These are phyloP conservation scores for Scrobipalpa costella DNA, from an alignment of 2,888 invertebrate species.

Conservation along the genomic window DNA sequence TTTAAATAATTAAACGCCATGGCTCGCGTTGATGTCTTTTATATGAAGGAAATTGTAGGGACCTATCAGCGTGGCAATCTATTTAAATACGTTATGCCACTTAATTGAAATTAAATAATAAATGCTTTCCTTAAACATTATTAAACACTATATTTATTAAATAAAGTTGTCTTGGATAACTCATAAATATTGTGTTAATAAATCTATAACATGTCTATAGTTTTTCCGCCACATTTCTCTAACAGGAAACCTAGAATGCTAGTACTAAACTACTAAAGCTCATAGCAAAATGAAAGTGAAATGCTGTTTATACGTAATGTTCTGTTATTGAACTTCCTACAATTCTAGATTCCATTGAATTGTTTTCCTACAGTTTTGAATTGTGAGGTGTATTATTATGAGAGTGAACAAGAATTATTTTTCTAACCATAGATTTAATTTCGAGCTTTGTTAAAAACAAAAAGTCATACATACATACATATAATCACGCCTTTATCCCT, in stretches of 20 bases:
- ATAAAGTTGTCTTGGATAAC: no score
- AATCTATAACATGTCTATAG: conserved; percentile 1
- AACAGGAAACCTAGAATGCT: conserved; percentile 1
- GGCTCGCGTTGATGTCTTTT: conserved; percentile 2
- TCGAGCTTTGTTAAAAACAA: no score
- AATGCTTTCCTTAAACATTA: no score
- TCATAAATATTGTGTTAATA: no score
- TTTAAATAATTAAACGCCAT: background rate
- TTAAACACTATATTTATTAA: no score
- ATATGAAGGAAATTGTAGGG: background rate
- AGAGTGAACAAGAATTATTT: no score
- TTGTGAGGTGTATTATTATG: background rate
- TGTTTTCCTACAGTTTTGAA: background rate
- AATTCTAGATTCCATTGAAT: background rate
- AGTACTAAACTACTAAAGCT: background rate
- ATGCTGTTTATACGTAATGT: background rate
- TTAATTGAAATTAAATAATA: no score
- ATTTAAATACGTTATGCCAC: no score
- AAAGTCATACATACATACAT: no score
- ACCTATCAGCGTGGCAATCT: no score
- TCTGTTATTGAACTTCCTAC: background rate
- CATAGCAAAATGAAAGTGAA: conserved; percentile 4
- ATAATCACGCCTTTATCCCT: no score
- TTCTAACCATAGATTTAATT: no score
- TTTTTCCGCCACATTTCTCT: background rate